Evolutionary conservation across 2,797 vertebrate species (phyloP).

Genomic region (Coregonus sp.): DNA sequence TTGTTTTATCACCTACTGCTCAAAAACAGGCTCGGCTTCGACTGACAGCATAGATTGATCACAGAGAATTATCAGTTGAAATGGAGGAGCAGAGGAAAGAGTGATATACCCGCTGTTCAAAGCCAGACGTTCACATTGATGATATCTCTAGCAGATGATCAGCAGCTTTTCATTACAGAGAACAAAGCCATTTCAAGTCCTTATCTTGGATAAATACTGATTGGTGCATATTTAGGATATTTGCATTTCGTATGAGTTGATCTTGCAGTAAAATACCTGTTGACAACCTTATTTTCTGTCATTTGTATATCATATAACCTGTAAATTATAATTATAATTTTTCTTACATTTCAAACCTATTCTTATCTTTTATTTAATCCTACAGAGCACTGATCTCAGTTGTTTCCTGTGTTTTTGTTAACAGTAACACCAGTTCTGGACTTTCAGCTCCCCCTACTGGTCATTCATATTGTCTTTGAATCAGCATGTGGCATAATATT

Average conservation of each 20-base stretch:
- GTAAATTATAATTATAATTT: neutral
- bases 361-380: neutral
- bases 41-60: conserved; percentile 1
- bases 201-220: neutral
- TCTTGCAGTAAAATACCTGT: neutral
- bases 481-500: neutral
- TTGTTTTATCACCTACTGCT: conserved; percentile 5
- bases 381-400: neutral
- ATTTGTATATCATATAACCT: neutral
- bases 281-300: neutral
- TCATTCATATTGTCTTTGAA: neutral
- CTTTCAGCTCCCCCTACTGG: neutral
- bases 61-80: neutral
- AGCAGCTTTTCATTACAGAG: conserved; percentile 4
- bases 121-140: conserved; percentile 3
- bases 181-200: conserved; percentile 1
- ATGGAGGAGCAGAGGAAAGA: neutral
- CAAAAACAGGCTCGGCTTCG: neutral
- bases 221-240: conserved; percentile 3
- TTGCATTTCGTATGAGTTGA: conserved; percentile 1
- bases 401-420: neutral
- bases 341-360: neutral
- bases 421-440: neutral
- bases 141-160: neutral
- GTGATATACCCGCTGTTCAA: conserved; percentile 6